These are phyloP conservation scores for Penaeus vannamei DNA, from an alignment of 1,140 invertebrate species.

Conservation along the genomic window DNA sequence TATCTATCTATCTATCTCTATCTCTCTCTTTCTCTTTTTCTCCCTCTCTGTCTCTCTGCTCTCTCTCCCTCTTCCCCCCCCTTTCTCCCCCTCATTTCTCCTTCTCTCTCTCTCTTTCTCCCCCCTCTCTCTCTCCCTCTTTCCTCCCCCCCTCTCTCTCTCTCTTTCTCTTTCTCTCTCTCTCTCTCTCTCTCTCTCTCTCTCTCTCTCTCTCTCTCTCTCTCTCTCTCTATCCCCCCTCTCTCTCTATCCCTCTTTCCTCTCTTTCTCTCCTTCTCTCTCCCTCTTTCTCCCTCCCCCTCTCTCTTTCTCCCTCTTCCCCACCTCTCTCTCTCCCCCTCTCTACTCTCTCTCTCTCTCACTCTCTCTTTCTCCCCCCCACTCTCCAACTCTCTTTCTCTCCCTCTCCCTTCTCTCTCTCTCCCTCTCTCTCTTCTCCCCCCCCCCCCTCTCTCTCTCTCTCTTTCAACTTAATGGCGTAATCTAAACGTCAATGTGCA, in stretches of 20 bases:
- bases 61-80: neutral
- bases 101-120: neutral
- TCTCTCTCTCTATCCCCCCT: neutral
- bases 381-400: too few species aligned
- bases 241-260: neutral
- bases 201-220: too few species aligned
- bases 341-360: too few species aligned
- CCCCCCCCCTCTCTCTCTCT: too few species aligned
- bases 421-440: neutral
- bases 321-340: neutral
- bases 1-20: too few species aligned
- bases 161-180: neutral
- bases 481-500: too few species aligned
- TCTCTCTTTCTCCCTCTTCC: too few species aligned
- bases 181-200: neutral
- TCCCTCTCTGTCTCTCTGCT: neutral
- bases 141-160: too few species aligned
- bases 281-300: neutral
- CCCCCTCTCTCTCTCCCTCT: neutral
- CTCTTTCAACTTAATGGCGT: too few species aligned
- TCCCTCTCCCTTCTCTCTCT: neutral
- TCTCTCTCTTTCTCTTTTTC: neutral
- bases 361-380: neutral
- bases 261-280: constrained; percentile 16
- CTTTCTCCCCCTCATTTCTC: too few species aligned